phyloP scores from a whole-genome alignment of 2,113 vertebrate species.

The Corythaixoides concolor region DNA sequence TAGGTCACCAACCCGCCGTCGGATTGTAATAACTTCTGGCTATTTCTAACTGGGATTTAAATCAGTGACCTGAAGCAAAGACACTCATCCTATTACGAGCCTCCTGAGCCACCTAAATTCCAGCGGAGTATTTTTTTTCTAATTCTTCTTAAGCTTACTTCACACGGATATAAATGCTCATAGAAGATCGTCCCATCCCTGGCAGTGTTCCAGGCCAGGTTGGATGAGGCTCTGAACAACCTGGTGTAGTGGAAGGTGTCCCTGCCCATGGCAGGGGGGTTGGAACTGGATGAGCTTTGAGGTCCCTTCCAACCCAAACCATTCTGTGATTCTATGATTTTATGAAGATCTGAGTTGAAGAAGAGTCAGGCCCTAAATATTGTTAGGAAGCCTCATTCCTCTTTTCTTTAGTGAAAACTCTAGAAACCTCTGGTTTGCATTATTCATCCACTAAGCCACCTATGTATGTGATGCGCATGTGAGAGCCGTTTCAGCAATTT shows the following conservation, averaged over 20 bases:
- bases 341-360: background rate
- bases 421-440: background rate
- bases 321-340: too few relatives aligned
- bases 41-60: slow-evolving; percentile 63
- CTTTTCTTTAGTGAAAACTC: background rate
- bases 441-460: background rate
- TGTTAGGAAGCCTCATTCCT: background rate
- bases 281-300: too few relatives aligned
- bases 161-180: background rate
- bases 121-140: background rate
- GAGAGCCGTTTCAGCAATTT: background rate
- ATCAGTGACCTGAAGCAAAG: slow-evolving; percentile 54
- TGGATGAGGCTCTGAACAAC: too few relatives aligned
- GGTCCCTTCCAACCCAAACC: too few relatives aligned
- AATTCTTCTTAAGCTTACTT: slow-evolving; percentile 39
- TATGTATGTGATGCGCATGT: fast-evolving
- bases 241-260: too few relatives aligned
- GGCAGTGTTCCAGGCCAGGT: too few relatives aligned
- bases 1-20: background rate
- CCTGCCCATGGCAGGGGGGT: too few relatives aligned
- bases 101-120: slow-evolving; percentile 37
- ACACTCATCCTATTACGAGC: slow-evolving; percentile 8
- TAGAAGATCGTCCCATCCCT: too few relatives aligned
- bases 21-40: slow-evolving; percentile 37
- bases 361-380: background rate